A percentile compares a stretch with the other conserved stretches of the same genome.
Evolutionary conservation across 2,888 invertebrate genomes (phyloP).

Genomic region (Lypha dubia): DNA sequence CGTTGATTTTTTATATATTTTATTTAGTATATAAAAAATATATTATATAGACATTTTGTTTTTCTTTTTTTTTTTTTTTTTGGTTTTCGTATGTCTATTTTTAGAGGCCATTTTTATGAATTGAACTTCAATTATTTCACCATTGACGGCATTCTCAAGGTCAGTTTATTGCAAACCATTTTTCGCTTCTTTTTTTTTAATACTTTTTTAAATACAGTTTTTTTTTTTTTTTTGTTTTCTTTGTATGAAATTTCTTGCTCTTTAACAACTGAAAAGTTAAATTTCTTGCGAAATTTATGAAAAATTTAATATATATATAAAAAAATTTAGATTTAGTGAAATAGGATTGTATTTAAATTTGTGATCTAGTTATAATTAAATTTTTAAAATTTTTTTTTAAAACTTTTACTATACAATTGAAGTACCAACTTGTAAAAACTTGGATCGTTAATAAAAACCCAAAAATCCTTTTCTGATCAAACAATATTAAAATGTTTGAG

Average conservation of each 20-base stretch:
- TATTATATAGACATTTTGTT: conserved; percentile 51
- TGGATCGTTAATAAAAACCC: too few relatives aligned
- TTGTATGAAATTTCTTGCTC: neutral
- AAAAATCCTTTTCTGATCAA: too few relatives aligned
- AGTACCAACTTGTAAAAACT: too few relatives aligned
- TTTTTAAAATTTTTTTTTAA: too few relatives aligned
- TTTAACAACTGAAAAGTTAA: conserved; percentile 22
- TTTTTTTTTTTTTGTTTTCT: neutral
- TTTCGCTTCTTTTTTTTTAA: neutral
- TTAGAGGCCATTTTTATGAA: conserved; percentile 63
- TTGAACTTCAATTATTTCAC: conserved; percentile 70
- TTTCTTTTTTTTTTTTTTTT: conserved; percentile 49
- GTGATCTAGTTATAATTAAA: too few relatives aligned
- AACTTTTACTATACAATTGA: too few relatives aligned
- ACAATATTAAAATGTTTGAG: too few relatives aligned
- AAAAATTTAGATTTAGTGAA: too few relatives aligned
- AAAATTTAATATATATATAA: too few relatives aligned
- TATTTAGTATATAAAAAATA: conserved; percentile 63
- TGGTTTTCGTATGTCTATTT: conserved; percentile 43
- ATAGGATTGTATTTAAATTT: too few relatives aligned
- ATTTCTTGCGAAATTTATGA: too few relatives aligned
- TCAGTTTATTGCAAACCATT: conserved; percentile 48
- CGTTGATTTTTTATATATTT: conserved; percentile 44
- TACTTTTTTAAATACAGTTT: conserved; percentile 5
- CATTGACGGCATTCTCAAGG: conserved; percentile 71